Conservation (phyloP, 2,888 invertebrate genomes). For the Agrenia bidenticulata region DNA sequence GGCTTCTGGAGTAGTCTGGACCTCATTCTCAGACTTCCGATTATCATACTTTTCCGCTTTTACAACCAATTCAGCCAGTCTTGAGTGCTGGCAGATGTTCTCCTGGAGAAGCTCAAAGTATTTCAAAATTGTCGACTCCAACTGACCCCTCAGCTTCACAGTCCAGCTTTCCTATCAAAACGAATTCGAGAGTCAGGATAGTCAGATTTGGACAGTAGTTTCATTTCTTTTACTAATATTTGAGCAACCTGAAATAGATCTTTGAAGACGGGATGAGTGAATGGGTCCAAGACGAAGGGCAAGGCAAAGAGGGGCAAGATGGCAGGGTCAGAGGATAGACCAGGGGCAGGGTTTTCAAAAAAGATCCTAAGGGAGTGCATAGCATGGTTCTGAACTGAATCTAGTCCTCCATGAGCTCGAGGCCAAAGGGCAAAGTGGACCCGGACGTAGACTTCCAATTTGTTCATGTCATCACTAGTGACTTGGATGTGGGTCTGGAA, state of each 20-base stretch:
- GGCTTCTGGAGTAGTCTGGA: not conserved
- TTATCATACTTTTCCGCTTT: slow-evolving; percentile 4
- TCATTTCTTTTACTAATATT: slow-evolving; percentile 1
- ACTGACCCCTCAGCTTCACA: slow-evolving; percentile 41
- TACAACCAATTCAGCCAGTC: slow-evolving; percentile 29
- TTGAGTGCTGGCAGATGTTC: slow-evolving; percentile 46
- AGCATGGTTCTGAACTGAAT: slow-evolving; percentile 33
- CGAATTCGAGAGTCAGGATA: too few species aligned
- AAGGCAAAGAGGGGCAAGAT: slow-evolving; percentile 63
- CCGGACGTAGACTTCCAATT: slow-evolving; percentile 49
- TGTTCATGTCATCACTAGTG: slow-evolving; percentile 50
- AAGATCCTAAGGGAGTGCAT: slow-evolving; percentile 53
- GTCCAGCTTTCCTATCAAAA: slow-evolving; percentile 41
- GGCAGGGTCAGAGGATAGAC: slow-evolving; percentile 61
- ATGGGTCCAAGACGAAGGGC: slow-evolving; percentile 62
- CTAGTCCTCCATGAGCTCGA: slow-evolving; percentile 37
- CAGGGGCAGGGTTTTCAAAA: slow-evolving; percentile 55
- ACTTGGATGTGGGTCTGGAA: slow-evolving; percentile 49
- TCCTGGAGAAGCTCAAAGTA: slow-evolving; percentile 49
- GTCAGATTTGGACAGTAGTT: too few species aligned
- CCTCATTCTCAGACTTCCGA: not conserved
- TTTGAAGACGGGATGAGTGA: slow-evolving; percentile 60
- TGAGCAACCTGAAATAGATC: slow-evolving; percentile 55
- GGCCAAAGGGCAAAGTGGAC: slow-evolving; percentile 51
- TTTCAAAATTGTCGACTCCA: slow-evolving; percentile 47